phyloP scores from a whole-genome alignment of 2,888 invertebrate species.

The Noctua pronuba region DNA sequence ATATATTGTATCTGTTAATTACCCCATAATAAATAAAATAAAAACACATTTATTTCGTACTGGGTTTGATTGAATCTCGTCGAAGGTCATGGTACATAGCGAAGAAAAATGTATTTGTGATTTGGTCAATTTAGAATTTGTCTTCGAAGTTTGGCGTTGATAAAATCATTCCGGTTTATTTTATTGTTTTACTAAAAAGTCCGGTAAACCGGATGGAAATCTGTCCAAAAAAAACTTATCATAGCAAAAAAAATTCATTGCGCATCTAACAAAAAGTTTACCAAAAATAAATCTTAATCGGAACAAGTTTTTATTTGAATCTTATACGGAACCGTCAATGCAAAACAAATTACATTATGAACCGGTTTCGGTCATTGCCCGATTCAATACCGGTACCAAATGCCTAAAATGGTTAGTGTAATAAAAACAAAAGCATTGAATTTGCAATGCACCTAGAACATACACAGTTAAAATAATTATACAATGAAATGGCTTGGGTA shows the following conservation, averaged over 20 bases:
- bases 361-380: constrained; percentile 62
- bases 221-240: background rate
- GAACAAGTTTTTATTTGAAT: background rate
- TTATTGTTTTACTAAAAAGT: background rate
- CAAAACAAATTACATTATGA: constrained; percentile 20
- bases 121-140: background rate
- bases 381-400: constrained; percentile 33
- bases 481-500: background rate
- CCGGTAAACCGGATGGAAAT: background rate
- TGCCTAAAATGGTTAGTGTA: constrained; percentile 32
- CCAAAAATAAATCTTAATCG: background rate
- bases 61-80: background rate
- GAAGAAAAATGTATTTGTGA: background rate
- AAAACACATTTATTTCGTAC: background rate
- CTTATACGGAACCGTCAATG: constrained; percentile 19
- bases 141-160: background rate
- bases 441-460: constrained; percentile 14
- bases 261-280: background rate
- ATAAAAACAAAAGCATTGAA: constrained; percentile 42
- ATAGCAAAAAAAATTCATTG: constrained; percentile 23
- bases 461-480: constrained; percentile 12
- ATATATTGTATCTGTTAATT: no score
- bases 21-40: no score
- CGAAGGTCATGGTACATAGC: background rate
- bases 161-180: background rate